Conservation (phyloP, 2,113 vertebrate species). For the Daphoenositta chrysoptera region DNA sequence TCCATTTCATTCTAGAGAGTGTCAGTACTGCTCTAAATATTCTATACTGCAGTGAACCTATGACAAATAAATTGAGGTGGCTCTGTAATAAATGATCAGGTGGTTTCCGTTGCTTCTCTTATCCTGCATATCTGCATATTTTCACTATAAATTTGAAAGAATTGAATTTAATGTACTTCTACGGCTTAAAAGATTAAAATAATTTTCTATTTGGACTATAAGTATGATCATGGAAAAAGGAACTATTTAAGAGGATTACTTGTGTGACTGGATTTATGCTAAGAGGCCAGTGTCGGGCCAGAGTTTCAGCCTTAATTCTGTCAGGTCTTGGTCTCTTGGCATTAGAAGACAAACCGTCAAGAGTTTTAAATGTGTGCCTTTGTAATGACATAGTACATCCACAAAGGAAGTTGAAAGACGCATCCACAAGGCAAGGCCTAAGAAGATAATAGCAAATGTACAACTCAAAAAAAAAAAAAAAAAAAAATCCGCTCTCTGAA, state of each 20-base stretch:
- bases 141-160: neutral
- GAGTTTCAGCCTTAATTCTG: neutral
- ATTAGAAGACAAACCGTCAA: neutral
- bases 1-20: neutral
- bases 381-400: neutral
- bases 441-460: neutral
- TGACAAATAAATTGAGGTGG: neutral
- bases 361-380: neutral
- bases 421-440: neutral
- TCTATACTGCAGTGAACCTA: neutral
- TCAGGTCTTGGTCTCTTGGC: neutral
- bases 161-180: neutral
- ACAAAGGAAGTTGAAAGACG: neutral
- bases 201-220: neutral
- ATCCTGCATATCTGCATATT: neutral
- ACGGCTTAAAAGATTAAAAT: neutral
- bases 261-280: neutral
- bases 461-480: neutral
- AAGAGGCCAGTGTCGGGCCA: neutral
- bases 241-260: conserved; percentile 23
- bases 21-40: neutral
- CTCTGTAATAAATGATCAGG: neutral
- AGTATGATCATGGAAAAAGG: neutral
- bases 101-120: neutral
- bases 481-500: neutral